Base-by-base conservation (phyloP, 2,888 invertebrate genomes). In the Alloplasta piceator region DNA sequence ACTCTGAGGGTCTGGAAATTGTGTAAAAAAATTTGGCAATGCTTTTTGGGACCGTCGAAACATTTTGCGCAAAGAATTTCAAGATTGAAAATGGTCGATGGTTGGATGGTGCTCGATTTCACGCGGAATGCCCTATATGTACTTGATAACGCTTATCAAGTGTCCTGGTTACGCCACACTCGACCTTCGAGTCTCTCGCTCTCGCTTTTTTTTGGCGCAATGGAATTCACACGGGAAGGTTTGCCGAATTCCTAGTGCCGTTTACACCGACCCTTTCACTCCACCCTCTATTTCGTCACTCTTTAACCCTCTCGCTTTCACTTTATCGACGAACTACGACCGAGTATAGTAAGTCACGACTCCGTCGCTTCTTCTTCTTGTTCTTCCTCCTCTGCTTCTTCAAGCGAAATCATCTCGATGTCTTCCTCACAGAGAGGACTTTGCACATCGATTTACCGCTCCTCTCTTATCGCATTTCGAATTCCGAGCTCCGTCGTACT, bases 81-180 rank as follows among this genome's bases (percentile, higher is more conserved):
- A 26, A 1, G 26, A 1, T 26, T 26, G 26, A 26, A 26, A 26
- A 26, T 26, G 26, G 3, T 26, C 26, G 26, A 26, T 26, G 26
- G 26, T 26, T 26, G 26, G 26, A 26, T 26, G 26, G 26, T 26
- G 26, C 1, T 26, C 26, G 26, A 26, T 26, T 26, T 3, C 26
- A 26, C 3, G 1, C 26, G 26, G 26, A 26, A 26, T 26, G 26
- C 3, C 26, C 6, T 58, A 74, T 76, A 64, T 74, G 76, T 61
- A 63, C 80, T 72, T 67, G 41, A 56, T 26, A 68, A 68, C 79
- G 46, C 80, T 81, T 83, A 82, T 83, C 84, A 80, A 82, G 83
- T 82, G 83, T 83, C 78, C 80, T 71, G 78, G 80, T 76, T 83
- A 81, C 48, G 67, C 74, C 76, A 68, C 70, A 66, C 73, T 52